phyloP scores from a whole-genome alignment of 2,113 vertebrate species.

The Paramisgurnus dabryanus region DNA sequence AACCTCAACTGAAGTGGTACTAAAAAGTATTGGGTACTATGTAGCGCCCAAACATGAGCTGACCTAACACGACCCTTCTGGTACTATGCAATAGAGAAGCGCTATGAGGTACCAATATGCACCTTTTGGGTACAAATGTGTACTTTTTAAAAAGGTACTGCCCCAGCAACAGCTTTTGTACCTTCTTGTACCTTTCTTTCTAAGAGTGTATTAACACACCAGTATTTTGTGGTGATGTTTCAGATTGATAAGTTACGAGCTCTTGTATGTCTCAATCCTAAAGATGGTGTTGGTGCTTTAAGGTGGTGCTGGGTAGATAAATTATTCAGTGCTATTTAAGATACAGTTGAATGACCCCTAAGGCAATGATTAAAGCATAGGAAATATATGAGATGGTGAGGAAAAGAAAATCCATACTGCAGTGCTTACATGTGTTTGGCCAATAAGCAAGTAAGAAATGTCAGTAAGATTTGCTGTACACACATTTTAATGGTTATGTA shows the following conservation, averaged over 20 bases:
- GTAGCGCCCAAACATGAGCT: too few relatives aligned
- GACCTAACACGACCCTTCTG: too few relatives aligned
- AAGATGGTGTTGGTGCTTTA: too few relatives aligned
- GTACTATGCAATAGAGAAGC: too few relatives aligned
- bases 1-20: too few relatives aligned
- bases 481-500: background rate
- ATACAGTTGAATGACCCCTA: slow-evolving; percentile 19
- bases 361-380: slow-evolving; percentile 15
- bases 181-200: too few relatives aligned
- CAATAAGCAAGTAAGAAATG: background rate
- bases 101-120: too few relatives aligned
- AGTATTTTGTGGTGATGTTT: background rate
- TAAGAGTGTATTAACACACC: too few relatives aligned
- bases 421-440: slow-evolving; percentile 15
- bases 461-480: slow-evolving; percentile 4
- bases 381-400: background rate
- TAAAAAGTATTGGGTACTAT: too few relatives aligned
- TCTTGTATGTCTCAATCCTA: background rate
- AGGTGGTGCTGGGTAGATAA: background rate
- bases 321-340: slow-evolving; percentile 14
- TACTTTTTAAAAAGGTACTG: too few relatives aligned
- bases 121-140: too few relatives aligned
- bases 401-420: slow-evolving; percentile 13
- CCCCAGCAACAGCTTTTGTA: too few relatives aligned
- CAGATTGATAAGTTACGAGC: background rate